Evolutionary conservation across 2,113 vertebrate species (phyloP).

Genomic region (Nipponia nippon): DNA sequence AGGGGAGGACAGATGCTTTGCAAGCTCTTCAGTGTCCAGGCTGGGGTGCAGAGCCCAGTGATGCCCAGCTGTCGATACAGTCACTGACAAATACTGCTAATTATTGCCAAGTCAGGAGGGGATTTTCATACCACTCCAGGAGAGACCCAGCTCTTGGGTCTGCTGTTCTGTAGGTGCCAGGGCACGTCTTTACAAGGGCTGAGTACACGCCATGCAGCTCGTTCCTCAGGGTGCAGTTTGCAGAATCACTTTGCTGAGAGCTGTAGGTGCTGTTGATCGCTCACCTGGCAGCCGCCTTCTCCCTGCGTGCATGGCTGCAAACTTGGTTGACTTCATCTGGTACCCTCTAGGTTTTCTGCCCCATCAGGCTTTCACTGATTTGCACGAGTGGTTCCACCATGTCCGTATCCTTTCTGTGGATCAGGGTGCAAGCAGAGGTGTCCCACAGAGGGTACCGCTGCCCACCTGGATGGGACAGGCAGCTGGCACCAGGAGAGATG

Average conservation of each 20-base stretch:
- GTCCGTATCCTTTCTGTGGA: not conserved
- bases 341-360: not conserved
- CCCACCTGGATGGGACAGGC: not conserved
- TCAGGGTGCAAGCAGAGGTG: not conserved
- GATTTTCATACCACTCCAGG: not conserved
- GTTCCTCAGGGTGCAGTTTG: not conserved
- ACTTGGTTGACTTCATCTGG: not conserved
- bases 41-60: not conserved
- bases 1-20: no score
- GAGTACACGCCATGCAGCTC: accelerated
- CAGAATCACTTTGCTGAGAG: not conserved
- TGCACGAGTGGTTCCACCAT: accelerated
- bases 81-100: no score
- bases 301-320: not conserved
- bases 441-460: not conserved
- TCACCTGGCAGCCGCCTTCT: not conserved
- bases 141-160: not conserved
- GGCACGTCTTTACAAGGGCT: not conserved
- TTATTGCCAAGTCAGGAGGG: not conserved
- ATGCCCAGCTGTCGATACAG: not conserved
- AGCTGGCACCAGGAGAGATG: accelerated
- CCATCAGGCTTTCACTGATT: not conserved
- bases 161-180: not conserved
- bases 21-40: not conserved
- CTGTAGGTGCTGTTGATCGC: not conserved